Conservation (phyloP, 2,888 invertebrate genomes). For the Hoplodrina blanda region DNA sequence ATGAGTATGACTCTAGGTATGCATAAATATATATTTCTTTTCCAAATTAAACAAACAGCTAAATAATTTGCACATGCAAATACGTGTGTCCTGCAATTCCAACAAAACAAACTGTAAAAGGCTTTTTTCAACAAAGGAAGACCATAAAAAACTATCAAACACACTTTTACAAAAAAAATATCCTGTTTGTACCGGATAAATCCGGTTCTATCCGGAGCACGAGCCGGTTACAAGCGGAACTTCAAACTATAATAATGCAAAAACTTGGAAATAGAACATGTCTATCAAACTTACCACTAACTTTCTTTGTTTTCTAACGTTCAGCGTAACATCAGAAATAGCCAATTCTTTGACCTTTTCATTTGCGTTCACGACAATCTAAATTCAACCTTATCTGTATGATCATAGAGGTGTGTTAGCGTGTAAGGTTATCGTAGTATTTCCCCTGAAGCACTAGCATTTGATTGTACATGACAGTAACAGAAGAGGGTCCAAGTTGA, state of each 20-base stretch:
- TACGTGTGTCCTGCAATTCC: neutral
- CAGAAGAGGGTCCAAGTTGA: slow-evolving; percentile 76
- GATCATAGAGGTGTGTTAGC: slow-evolving; percentile 12
- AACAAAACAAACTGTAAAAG: neutral
- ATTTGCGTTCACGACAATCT: neutral
- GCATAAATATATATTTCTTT: too few species aligned
- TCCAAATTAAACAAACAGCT: too few species aligned
- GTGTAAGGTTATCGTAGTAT: slow-evolving; percentile 5
- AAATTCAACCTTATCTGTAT: slow-evolving; percentile 19
- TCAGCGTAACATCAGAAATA: slow-evolving; percentile 52
- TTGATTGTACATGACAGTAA: slow-evolving; percentile 81
- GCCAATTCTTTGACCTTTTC: slow-evolving; percentile 21
- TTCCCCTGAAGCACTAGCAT: slow-evolving; percentile 60
- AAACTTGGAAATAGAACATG: slow-evolving; percentile 58
- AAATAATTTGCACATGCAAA: neutral
- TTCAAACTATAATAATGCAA: slow-evolving; percentile 47
- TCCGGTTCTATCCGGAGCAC: slow-evolving; percentile 31
- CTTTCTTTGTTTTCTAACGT: slow-evolving; percentile 57
- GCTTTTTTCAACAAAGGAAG: neutral
- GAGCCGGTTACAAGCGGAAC: slow-evolving; percentile 46
- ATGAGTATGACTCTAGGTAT: too few species aligned
- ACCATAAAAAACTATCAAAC: slow-evolving; percentile 3
- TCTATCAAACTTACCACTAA: slow-evolving; percentile 58
- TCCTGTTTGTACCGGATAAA: slow-evolving; percentile 7
- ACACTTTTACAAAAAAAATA: neutral